Evolutionary conservation across 2,113 vertebrate genomes (phyloP).

Genomic region (Patagioenas fasciata): DNA sequence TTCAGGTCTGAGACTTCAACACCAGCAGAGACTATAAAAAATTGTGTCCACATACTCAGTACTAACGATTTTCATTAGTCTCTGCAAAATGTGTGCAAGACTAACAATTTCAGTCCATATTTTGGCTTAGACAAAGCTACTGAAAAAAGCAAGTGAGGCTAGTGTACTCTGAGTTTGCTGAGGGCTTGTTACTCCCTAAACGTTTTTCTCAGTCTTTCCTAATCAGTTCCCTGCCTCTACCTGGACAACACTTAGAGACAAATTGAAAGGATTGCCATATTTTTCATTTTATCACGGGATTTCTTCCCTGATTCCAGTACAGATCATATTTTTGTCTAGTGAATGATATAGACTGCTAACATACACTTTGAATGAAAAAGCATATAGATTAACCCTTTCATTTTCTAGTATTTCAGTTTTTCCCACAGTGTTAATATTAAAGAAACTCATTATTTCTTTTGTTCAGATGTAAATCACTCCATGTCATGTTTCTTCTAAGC

Average conservation of each 20-base stretch:
- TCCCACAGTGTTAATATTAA: neutral
- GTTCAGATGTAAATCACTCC: neutral
- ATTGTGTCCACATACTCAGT: neutral
- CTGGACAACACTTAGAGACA: neutral
- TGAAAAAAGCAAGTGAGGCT: neutral
- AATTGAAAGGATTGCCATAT: neutral
- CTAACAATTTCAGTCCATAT: neutral
- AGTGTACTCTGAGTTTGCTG: neutral
- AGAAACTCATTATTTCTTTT: neutral
- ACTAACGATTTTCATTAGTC: neutral
- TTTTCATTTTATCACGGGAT: neutral
- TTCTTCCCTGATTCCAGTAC: neutral
- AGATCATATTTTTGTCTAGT: neutral
- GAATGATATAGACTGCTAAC: neutral
- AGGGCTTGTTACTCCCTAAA: neutral
- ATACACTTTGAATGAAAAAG: neutral
- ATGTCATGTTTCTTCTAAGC: neutral
- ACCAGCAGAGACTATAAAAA: neutral
- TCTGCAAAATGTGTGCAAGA: neutral
- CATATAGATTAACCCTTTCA: neutral
- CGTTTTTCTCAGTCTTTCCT: neutral
- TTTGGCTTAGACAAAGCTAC: neutral
- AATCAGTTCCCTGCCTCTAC: neutral
- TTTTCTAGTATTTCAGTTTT: neutral
- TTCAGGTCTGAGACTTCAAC: neutral